These are phyloP conservation scores for Drosophila parabipectinata DNA, from an alignment of 1,140 invertebrate species.

Conservation along the genomic window DNA sequence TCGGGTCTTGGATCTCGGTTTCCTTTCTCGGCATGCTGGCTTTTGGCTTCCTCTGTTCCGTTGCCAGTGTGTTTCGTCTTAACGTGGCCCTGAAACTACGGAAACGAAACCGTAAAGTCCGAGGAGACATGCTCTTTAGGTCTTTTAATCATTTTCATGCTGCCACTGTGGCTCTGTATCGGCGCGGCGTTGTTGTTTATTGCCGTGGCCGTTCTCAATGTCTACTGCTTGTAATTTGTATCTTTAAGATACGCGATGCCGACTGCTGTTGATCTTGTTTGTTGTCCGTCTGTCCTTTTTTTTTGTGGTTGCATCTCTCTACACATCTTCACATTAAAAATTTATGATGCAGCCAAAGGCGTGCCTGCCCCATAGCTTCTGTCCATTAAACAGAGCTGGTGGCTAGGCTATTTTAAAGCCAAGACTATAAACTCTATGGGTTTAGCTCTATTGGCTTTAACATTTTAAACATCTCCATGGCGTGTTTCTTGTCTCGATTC, in stretches of 20 bases:
- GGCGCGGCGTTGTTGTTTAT: slow-evolving; percentile 44
- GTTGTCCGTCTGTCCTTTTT: slow-evolving; percentile 17
- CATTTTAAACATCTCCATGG: slow-evolving; percentile 6
- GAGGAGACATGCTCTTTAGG: slow-evolving; percentile 70
- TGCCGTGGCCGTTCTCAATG: slow-evolving; percentile 71
- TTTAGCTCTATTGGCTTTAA: not conserved
- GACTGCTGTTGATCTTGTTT: slow-evolving; percentile 42
- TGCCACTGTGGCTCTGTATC: slow-evolving; percentile 59
- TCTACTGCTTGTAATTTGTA: slow-evolving; percentile 79
- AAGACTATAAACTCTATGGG: not conserved
- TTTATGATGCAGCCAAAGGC: slow-evolving; percentile 81
- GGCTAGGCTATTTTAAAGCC: slow-evolving; percentile 3
- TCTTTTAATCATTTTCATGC: slow-evolving; percentile 82
- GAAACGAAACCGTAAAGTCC: slow-evolving; percentile 12
- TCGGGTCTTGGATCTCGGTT: not conserved
- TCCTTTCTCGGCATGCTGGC: not conserved
- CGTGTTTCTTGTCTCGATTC: slow-evolving; percentile 39
- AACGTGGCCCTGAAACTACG: slow-evolving; percentile 67
- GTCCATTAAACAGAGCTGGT: slow-evolving; percentile 17
- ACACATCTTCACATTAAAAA: slow-evolving; percentile 73
- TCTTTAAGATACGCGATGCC: slow-evolving; percentile 72
- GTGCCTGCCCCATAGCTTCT: slow-evolving; percentile 56
- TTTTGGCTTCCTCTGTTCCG: slow-evolving; percentile 40
- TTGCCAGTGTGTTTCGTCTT: slow-evolving; percentile 25
- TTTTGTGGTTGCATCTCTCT: slow-evolving; percentile 48